Base-by-base conservation (phyloP, 2,888 invertebrate species). In the Corbicula japonica region DNA sequence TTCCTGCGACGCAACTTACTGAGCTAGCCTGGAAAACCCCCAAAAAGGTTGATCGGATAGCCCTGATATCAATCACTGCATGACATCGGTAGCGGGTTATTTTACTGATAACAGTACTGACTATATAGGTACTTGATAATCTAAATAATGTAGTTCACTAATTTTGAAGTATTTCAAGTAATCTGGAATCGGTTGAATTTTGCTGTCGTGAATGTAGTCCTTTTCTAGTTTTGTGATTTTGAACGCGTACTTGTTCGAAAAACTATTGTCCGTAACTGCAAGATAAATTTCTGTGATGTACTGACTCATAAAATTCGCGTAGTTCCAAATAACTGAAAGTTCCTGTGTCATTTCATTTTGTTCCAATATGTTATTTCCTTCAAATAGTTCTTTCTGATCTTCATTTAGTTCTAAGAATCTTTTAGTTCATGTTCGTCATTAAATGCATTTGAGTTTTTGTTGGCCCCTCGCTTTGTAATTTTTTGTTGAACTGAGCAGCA, bases 111-210 rank as follows among this genome's bases (percentile, higher is more conserved):
- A 38, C 8, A 12, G 8, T 12, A 38, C 15, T 15, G 10, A 38
- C 10, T 12, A 8, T 38, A 26, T 50, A 6, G 50, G 23, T 23
- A 28, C n/a, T 5, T 4, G 4, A 26, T 50, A 4, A 23, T 50
- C 50, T 12, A 23, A 58, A 18, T 32, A 58, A 58, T 58, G 58
- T 1, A 58, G n/a, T 32, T 58, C 34, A 32, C n/a, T 34, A 18
- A 34, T 58, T 32, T 23, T 12, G 8, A 8, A 2, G n/a, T 32
- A 58, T 21, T 18, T 32, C 15, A 58, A 10, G 30, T 34, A 58
- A 35, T 58, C 58, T 58, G 58, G 58, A 34, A 58, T 6, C n/a
- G n/a, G n/a, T n/a, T n/a, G n/a, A n/a, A n/a, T n/a, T n/a, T n/a
- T n/a, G n/a, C n/a, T n/a, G n/a, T n/a, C n/a, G n/a, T n/a, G n/a